Conservation (phyloP, 1,140 invertebrate species). For the Drosophila saltans region DNA sequence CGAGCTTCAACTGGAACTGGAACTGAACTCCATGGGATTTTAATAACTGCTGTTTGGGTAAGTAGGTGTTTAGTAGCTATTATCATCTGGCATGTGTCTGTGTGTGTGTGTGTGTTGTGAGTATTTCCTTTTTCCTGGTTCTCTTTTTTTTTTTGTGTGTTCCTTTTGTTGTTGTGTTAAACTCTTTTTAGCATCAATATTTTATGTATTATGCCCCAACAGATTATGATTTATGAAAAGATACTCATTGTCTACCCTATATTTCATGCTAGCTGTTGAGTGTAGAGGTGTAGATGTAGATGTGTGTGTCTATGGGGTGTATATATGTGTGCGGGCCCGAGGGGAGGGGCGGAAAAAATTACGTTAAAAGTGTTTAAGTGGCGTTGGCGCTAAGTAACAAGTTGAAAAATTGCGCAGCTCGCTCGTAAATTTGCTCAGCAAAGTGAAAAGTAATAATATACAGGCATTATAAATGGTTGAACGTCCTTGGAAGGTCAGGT, state of each 20-base stretch:
- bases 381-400: conserved; percentile 73
- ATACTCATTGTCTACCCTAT: conserved; percentile 52
- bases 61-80: conserved; percentile 78
- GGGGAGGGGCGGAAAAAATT: conserved; percentile 38
- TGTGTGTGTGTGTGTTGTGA: conserved; percentile 26
- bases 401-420: conserved; percentile 71
- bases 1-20: too few relatives aligned
- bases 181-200: conserved; percentile 80
- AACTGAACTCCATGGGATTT: conserved; percentile 34
- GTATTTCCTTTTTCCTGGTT: not conserved
- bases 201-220: conserved; percentile 74
- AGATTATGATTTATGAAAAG: conserved; percentile 78
- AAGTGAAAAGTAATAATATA: conserved; percentile 76
- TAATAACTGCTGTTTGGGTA: conserved; percentile 63
- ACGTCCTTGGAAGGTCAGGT: conserved; percentile 53
- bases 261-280: conserved; percentile 40
- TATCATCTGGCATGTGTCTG: conserved; percentile 45
- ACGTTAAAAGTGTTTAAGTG: conserved; percentile 66
- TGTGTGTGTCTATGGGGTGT: not conserved
- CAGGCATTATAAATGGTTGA: conserved; percentile 63
- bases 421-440: conserved; percentile 71
- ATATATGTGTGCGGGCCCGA: not conserved
- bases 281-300: not conserved
- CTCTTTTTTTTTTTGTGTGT: conserved; percentile 30
- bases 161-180: conserved; percentile 49